Percentiles rank a stretch among this genome's conserved stretches.
These are phyloP conservation scores for Collichthys lucidus DNA, from an alignment of 2,113 vertebrate species.

Conservation along the genomic window DNA sequence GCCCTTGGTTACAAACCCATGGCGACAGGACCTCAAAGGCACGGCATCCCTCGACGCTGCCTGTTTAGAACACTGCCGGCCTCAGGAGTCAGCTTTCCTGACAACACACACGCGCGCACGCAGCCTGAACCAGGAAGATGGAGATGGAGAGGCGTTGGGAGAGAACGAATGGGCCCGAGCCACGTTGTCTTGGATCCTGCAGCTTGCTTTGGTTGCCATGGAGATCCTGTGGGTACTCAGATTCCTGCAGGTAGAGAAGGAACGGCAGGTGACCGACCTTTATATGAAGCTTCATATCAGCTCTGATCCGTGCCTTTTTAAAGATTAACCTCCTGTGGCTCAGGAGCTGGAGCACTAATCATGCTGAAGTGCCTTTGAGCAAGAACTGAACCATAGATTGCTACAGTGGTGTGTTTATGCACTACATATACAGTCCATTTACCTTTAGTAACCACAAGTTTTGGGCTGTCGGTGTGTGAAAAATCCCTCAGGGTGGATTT, in stretches of 20 bases:
- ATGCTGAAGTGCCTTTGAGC: no score
- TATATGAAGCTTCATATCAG: not conserved
- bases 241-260: constrained; percentile 70
- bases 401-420: no score
- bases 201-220: constrained; percentile 71
- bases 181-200: not conserved
- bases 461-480: not conserved
- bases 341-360: no score
- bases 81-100: constrained; percentile 69
- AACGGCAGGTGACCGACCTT: not conserved
- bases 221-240: constrained; percentile 57
- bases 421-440: no score
- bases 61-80: constrained; percentile 68
- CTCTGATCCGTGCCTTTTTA: not conserved
- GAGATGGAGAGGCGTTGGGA: constrained; percentile 16
- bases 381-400: no score
- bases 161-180: not conserved
- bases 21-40: constrained; percentile 77
- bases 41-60: constrained; percentile 69
- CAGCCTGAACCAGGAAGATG: constrained; percentile 6
- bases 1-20: constrained; percentile 83
- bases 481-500: not conserved
- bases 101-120: constrained; percentile 48
- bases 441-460: not conserved
- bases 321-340: not conserved